A percentile compares a stretch with the other conserved stretches of the same genome.
Conservation (phyloP, 1,140 invertebrate species). For the Drosophila punjabiensis region DNA sequence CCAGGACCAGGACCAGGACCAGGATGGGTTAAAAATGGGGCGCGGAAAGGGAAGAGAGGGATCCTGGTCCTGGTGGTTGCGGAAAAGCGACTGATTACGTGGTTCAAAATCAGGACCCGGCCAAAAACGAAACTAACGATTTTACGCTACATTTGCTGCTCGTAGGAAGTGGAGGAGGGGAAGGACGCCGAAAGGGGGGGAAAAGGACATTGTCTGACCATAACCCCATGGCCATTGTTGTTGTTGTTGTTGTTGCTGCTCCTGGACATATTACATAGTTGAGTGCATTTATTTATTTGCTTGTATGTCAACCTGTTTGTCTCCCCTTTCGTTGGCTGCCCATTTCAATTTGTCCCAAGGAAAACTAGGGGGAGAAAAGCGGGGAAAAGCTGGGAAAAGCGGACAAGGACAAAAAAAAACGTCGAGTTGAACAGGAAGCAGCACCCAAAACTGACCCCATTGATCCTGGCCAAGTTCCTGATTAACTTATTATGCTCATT, state of each 20-base stretch:
- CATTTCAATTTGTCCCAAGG: conserved; percentile 31
- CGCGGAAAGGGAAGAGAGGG: background rate
- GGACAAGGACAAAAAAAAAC: background rate
- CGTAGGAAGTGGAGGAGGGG: conserved; percentile 47
- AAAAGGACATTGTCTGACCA: conserved; percentile 52
- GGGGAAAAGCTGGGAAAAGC: background rate
- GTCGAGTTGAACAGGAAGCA: background rate
- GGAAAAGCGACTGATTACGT: conserved; percentile 43
- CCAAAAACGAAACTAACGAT: conserved; percentile 77
- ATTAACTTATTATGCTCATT: conserved; percentile 84
- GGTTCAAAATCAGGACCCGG: conserved; percentile 45
- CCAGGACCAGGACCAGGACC: no score
- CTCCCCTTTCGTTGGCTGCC: conserved; percentile 33
- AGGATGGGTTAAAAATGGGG: background rate
- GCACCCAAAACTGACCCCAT: conserved; percentile 38
- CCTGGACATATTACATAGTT: conserved; percentile 81
- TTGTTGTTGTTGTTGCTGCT: conserved; percentile 18
- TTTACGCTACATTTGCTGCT: conserved; percentile 80
- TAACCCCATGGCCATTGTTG: conserved; percentile 20
- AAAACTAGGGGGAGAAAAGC: background rate
- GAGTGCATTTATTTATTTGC: conserved; percentile 83
- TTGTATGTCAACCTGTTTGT: conserved; percentile 80
- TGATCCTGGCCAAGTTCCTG: conserved; percentile 68
- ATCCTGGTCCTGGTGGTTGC: background rate
- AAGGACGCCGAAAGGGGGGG: background rate